Percentiles rank a stretch among this genome's conserved stretches.
Conservation (phyloP, 2,797 vertebrate species). For the Scleropages formosus region DNA sequence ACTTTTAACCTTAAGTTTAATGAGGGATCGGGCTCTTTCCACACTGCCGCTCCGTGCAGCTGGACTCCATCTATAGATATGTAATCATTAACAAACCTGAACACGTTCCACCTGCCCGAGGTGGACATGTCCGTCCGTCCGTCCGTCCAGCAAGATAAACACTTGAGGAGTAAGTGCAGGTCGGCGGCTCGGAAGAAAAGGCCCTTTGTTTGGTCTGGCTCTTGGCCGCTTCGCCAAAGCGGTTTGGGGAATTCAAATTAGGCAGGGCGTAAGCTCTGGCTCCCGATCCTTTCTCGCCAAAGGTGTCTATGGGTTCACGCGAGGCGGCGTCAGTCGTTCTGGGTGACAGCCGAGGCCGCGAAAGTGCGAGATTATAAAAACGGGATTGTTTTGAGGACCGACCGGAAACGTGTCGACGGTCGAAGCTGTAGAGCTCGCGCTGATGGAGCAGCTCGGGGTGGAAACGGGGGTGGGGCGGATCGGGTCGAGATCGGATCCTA, state of each 20-base stretch:
- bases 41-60: neutral
- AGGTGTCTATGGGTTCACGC: neutral
- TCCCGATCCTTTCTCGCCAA: neutral
- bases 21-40: neutral
- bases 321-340: neutral
- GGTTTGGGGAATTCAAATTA: neutral
- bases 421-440: no score
- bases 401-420: no score
- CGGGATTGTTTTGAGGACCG: no score
- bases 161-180: neutral
- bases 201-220: neutral
- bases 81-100: neutral
- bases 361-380: no score
- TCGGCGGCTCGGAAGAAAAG: neutral
- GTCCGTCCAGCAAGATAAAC: neutral
- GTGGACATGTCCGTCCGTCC: neutral
- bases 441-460: no score
- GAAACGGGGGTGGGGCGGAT: no score
- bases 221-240: neutral
- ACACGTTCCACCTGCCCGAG: neutral
- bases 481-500: no score
- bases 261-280: neutral
- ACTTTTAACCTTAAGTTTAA: neutral
- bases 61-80: neutral
- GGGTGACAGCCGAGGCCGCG: neutral